phyloP scores from a whole-genome alignment of 2,797 vertebrate genomes.

The Eutrigla gurnardus region DNA sequence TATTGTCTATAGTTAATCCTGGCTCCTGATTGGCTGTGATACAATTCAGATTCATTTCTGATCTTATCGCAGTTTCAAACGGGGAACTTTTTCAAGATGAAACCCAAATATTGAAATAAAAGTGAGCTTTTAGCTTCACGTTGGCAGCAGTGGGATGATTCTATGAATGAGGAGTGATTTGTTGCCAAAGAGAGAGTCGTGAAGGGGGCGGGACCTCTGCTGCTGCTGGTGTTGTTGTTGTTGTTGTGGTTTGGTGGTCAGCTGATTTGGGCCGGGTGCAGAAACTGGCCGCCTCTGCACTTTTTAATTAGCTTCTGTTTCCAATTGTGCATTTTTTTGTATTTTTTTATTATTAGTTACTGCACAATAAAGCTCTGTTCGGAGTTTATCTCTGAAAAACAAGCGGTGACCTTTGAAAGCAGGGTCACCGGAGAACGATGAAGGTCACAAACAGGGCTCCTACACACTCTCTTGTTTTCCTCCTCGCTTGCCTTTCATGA shows the following conservation, averaged over 20 bases:
- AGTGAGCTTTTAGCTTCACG: not conserved
- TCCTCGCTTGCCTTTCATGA: constrained; percentile 21
- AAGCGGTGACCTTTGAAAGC: constrained; percentile 29
- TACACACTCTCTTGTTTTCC: constrained; percentile 34
- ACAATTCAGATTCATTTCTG: too few relatives aligned
- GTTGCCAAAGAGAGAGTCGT: not conserved
- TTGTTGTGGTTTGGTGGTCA: constrained; percentile 32
- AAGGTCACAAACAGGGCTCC: constrained; percentile 56
- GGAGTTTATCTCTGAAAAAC: constrained; percentile 74
- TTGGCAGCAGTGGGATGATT: not conserved
- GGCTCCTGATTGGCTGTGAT: constrained; percentile 1
- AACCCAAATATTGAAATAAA: too few relatives aligned
- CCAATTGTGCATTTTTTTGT: constrained; percentile 20
- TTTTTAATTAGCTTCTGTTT: constrained; percentile 79
- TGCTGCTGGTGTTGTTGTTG: not conserved
- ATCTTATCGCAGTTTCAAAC: too few relatives aligned
- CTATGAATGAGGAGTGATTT: not conserved
- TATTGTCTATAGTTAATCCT: too few relatives aligned
- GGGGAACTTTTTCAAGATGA: too few relatives aligned
- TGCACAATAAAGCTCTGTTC: constrained; percentile 72
- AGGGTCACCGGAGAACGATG: constrained; percentile 42
- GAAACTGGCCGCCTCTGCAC: constrained; percentile 59
- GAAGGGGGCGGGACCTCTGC: not conserved
- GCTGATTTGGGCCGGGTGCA: constrained; percentile 18
- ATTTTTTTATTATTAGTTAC: constrained; percentile 30